A percentile compares a stretch with the other conserved stretches of the same genome.
Evolutionary conservation across 2,113 vertebrate species (phyloP).

Genomic region (Harpagus bidentatus): DNA sequence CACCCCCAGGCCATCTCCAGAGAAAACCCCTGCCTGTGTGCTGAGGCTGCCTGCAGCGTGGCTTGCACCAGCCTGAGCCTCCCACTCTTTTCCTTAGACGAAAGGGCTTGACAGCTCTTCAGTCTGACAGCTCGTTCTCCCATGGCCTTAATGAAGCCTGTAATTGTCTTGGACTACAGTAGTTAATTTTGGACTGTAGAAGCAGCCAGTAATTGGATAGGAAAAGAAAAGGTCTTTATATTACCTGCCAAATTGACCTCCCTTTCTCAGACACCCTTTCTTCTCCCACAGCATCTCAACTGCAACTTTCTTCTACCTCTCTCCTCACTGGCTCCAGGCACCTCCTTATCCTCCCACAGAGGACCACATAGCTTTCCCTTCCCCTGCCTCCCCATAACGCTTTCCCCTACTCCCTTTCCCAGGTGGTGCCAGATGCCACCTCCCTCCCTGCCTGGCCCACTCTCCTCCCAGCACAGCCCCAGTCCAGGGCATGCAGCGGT

Average conservation of each 20-base stretch:
- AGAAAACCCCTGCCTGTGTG: not conserved
- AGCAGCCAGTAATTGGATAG: not conserved
- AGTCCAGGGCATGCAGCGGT: rapidly evolving
- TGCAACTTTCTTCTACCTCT: not conserved
- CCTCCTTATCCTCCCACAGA: not conserved
- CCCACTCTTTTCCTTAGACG: rapidly evolving
- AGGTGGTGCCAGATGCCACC: not conserved
- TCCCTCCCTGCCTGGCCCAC: not conserved
- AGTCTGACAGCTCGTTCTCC: constrained; percentile 6
- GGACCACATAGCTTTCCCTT: not conserved
- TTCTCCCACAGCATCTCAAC: rapidly evolving
- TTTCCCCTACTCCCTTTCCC: not conserved
- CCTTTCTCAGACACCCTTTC: not conserved
- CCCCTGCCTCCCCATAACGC: not conserved
- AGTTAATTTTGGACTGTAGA: constrained; percentile 6
- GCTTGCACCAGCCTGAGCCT: not conserved
- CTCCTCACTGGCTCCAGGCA: not conserved
- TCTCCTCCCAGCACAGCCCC: not conserved
- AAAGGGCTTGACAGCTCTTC: constrained; percentile 1
- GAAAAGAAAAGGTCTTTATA: constrained; percentile 10
- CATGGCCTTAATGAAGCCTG: constrained; percentile 11
- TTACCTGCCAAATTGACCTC: not conserved
- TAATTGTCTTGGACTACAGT: not conserved
- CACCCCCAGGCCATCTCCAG: rapidly evolving
- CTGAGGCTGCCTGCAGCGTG: not conserved